Evolutionary conservation across 1,140 invertebrate species (phyloP).

Genomic region (Drosophila bocqueti): DNA sequence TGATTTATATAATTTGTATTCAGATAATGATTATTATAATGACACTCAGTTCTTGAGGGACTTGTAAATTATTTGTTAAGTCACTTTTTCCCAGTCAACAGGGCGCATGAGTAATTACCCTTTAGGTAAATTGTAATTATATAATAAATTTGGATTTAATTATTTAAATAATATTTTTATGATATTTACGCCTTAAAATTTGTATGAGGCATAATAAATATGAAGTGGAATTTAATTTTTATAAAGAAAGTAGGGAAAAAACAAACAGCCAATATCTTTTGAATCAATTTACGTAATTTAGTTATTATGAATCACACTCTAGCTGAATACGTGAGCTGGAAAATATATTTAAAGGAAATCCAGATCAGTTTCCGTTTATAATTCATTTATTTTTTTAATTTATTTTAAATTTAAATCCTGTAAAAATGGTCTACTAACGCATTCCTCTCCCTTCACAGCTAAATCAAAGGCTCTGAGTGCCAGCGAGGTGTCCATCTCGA

Average conservation of each 20-base stretch:
- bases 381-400: neutral
- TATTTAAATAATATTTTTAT: neutral
- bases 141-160: neutral
- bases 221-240: neutral
- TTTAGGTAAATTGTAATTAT: neutral
- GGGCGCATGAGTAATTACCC: neutral
- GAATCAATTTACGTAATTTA: neutral
- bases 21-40: conserved; percentile 8
- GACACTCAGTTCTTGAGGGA: neutral
- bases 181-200: neutral
- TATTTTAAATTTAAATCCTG: neutral
- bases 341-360: neutral
- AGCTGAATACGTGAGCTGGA: too few species aligned
- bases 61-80: neutral
- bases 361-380: neutral
- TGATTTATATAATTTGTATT: neutral
- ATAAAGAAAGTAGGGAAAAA: neutral
- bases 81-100: conserved; percentile 11
- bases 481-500: conserved; percentile 86
- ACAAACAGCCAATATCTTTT: neutral
- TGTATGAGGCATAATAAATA: neutral
- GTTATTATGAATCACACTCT: neutral
- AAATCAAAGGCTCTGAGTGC: conserved; percentile 64
- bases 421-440: neutral
- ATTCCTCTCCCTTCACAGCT: conserved; percentile 43